phyloP scores from a whole-genome alignment of 2,797 vertebrate species.

The Artibeus jamaicensis region DNA sequence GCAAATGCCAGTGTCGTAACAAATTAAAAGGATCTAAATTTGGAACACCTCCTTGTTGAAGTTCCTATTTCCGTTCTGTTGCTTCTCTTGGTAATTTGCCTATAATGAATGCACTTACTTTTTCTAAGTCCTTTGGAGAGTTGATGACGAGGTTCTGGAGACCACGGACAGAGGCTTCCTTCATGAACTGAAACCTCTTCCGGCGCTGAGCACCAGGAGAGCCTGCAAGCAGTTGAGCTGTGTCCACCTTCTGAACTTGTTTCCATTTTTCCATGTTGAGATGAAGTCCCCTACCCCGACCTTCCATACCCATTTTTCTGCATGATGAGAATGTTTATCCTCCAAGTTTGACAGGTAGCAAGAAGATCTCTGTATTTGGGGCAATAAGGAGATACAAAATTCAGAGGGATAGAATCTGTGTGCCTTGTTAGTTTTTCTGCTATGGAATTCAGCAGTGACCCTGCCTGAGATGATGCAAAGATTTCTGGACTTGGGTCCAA shows the following conservation, averaged over 20 bases:
- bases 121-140: neutral
- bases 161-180: neutral
- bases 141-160: neutral
- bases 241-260: neutral
- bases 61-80: neutral
- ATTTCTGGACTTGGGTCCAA: neutral
- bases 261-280: neutral
- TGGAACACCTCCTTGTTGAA: neutral
- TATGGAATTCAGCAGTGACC: neutral
- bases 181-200: neutral
- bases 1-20: neutral
- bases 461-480: neutral
- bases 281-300: neutral
- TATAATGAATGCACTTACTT: neutral
- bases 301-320: neutral
- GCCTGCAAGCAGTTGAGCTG: too few species aligned
- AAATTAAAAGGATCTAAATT: neutral
- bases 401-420: neutral
- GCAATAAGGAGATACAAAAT: neutral
- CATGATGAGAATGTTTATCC: neutral
- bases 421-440: neutral
- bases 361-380: neutral
- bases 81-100: neutral
- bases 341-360: neutral
- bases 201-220: rapidly evolving